phyloP scores from a whole-genome alignment of 92 coral and sea anemone genomes.

The Heteractis magnifica region DNA sequence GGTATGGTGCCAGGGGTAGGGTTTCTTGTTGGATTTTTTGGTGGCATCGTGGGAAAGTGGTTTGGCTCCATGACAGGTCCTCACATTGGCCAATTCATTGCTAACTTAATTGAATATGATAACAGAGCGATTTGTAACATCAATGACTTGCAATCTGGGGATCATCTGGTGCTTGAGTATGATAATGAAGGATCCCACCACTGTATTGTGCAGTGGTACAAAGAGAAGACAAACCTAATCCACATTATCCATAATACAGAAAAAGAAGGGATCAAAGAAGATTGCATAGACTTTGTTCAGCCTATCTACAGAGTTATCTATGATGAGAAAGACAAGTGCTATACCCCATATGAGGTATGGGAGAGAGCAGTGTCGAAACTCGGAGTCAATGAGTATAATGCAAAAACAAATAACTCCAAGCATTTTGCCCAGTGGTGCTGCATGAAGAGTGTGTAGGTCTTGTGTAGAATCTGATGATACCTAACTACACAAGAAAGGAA shows the following conservation, averaged over 20 bases:
- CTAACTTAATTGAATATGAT: slow-evolving; percentile 20
- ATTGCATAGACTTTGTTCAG: slow-evolving; percentile 30
- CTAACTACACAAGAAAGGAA: too few relatives aligned
- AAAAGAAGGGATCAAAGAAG: slow-evolving; percentile 20
- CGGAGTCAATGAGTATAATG: slow-evolving; percentile 9
- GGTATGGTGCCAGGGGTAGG: slow-evolving; percentile 21
- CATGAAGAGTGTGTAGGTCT: background rate
- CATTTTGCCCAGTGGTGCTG: background rate
- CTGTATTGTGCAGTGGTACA: slow-evolving; percentile 32
- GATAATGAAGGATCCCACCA: slow-evolving; percentile 23
- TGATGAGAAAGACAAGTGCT: slow-evolving; percentile 18
- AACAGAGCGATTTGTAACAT: slow-evolving; percentile 29
- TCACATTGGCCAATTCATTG: slow-evolving; percentile 26
- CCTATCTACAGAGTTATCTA: slow-evolving; percentile 31
- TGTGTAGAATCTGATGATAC: too few relatives aligned
- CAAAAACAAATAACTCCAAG: background rate
- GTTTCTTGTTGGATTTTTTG: slow-evolving; percentile 24
- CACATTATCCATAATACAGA: slow-evolving; percentile 30
- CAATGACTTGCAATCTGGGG: slow-evolving; percentile 28
- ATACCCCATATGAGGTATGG: slow-evolving; percentile 11
- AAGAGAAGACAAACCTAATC: slow-evolving; percentile 14
- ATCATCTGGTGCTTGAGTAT: slow-evolving; percentile 16
- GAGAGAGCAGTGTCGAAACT: slow-evolving; percentile 17
- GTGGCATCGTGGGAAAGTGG: slow-evolving; percentile 30
- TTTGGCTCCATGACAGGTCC: slow-evolving; percentile 32